Evolutionary conservation across 2,113 vertebrate genomes (phyloP).

Genomic region (Gopherus evgoodei): DNA sequence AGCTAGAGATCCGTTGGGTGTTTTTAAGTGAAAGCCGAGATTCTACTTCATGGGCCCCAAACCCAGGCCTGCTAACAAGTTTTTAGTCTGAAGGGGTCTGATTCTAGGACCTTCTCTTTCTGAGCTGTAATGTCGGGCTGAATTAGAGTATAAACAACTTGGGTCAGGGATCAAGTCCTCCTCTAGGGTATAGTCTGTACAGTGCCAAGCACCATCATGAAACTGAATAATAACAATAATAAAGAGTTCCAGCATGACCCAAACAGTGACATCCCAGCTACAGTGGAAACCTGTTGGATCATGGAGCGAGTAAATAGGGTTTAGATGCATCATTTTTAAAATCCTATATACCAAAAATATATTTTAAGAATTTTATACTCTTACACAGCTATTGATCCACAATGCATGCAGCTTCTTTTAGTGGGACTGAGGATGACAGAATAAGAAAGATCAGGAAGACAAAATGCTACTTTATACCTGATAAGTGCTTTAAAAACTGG

Average conservation of each 20-base stretch:
- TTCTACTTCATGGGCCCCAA: neutral
- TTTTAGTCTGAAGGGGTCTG: neutral
- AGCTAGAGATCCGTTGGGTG: neutral
- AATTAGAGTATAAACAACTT: neutral
- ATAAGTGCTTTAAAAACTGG: neutral
- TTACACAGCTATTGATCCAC: neutral
- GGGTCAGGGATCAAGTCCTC: neutral
- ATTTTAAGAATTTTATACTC: neutral
- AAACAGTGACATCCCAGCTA: neutral
- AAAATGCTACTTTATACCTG: neutral
- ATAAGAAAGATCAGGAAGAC: neutral
- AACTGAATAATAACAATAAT: neutral
- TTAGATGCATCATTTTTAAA: neutral
- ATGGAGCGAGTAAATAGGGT: neutral
- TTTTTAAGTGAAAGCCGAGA: neutral
- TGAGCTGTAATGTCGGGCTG: neutral
- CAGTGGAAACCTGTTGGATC: neutral
- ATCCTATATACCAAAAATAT: neutral
- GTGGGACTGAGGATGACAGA: neutral
- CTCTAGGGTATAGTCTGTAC: neutral
- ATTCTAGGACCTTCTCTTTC: accelerated
- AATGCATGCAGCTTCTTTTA: neutral
- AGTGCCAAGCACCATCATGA: neutral
- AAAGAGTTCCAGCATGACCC: neutral
- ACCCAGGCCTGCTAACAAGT: neutral